A percentile compares a stretch with the other conserved stretches of the same genome.
phyloP scores from a whole-genome alignment of 1,140 invertebrate genomes.

The Leptonema lineaticorne region DNA sequence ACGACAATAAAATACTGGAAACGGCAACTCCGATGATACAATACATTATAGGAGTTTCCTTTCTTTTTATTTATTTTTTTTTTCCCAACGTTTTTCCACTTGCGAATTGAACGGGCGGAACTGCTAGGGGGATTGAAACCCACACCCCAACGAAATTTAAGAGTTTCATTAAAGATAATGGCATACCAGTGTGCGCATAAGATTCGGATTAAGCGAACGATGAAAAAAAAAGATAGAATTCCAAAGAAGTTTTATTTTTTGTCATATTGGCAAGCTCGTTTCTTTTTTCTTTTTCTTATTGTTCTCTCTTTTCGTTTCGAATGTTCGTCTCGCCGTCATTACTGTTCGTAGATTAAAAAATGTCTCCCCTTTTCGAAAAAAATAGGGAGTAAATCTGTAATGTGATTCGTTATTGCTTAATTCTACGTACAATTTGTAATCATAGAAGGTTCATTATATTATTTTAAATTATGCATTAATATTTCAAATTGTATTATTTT shows the following conservation, averaged over 20 bases:
- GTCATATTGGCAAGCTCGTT: too few species aligned
- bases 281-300: not conserved
- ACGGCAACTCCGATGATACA: conserved; percentile 25
- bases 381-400: not conserved
- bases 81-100: too few species aligned
- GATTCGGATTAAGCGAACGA: conserved; percentile 3
- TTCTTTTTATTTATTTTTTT: not conserved
- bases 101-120: not conserved
- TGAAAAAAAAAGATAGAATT: too few species aligned
- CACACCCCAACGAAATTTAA: conserved; percentile 22
- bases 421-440: not conserved
- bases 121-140: not conserved
- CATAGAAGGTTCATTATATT: too few species aligned
- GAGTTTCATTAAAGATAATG: conserved; percentile 32
- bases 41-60: conserved; percentile 27
- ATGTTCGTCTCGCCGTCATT: not conserved
- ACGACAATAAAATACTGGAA: conserved; percentile 29
- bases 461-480: too few species aligned
- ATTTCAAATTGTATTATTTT: too few species aligned
- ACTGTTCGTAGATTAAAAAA: conserved; percentile 5
- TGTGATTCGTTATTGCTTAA: conserved; percentile 15
- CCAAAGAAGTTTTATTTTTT: too few species aligned
- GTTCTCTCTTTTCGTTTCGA: not conserved
- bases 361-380: not conserved
- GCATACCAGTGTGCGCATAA: conserved; percentile 15